Percentiles rank a stretch among this genome's conserved stretches.
These are phyloP conservation scores for Bradypodion ventrale DNA, from an alignment of 2,797 vertebrate species.

Conservation along the genomic window DNA sequence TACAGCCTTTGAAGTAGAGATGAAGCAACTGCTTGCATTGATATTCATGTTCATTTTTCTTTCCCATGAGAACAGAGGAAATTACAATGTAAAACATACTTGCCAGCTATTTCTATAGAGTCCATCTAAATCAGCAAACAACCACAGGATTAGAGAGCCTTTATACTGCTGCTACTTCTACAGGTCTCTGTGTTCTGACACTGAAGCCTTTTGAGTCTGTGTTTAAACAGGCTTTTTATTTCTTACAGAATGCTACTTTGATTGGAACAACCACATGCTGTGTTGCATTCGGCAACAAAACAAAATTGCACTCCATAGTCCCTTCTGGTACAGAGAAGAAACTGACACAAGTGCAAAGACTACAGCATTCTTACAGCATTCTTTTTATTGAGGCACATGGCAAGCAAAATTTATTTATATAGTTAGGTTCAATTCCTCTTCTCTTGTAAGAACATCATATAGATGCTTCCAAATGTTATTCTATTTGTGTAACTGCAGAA, in stretches of 20 bases:
- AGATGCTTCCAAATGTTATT: too few species aligned
- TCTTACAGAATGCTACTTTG: constrained; percentile 31
- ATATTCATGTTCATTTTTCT: constrained; percentile 21
- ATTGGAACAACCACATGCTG: constrained; percentile 19
- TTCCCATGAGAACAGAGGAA: constrained; percentile 14
- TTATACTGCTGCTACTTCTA: constrained; percentile 18
- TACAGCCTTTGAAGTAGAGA: constrained; percentile 21
- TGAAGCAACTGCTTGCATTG: neutral
- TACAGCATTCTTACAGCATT: neutral
- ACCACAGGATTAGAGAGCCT: constrained; percentile 18
- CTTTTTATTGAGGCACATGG: neutral
- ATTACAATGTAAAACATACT: constrained; percentile 29
- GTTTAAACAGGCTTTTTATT: constrained; percentile 20
- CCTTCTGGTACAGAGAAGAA: constrained; percentile 6
- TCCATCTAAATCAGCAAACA: constrained; percentile 29
- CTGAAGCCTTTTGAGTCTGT: constrained; percentile 22
- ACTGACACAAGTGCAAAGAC: neutral
- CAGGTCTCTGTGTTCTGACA: constrained; percentile 25
- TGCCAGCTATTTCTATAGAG: neutral
- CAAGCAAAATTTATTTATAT: neutral
- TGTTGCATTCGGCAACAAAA: constrained; percentile 4
- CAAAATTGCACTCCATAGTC: neutral
- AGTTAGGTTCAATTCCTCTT: neutral
- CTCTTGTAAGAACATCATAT: neutral
- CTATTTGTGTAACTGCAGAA: too few species aligned